Evolutionary conservation across 2,113 vertebrate genomes (phyloP), one percentile per base, ranked within the genome.

Genomic region (Mystacornis crossleyi): DNA sequence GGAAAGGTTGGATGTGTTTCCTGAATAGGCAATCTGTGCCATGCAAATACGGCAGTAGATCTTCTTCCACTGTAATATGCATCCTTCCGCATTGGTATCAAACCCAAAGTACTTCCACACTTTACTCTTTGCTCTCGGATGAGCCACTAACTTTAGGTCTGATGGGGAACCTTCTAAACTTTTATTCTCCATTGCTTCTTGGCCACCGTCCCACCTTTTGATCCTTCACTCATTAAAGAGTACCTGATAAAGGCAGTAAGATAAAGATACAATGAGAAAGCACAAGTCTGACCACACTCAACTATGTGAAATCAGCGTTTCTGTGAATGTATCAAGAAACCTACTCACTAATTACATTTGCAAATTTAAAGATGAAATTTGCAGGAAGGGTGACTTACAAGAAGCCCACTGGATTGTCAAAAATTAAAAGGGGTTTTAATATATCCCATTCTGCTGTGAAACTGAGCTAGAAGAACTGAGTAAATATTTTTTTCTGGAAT

Each of bases 61-160:
- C 64, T 98, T 98, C 88, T 99, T 99, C 99, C 99, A 99, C 96
- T 99, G 98, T 88, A 99, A 87, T 91, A 99, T 99, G 90, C 99
- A 99, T 88, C 99, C 99, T 67, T 99, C 99, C 1, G 98, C 98
- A 95, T 99, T 98, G 6, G 99, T 98, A 97, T 99, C 98, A 82
- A 99, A 99, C 85, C 99, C 99, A 92, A 99, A 99, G 97, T 99
- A 99, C 89, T 98, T 99, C 99, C 99, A 99, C 31, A 99, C 99
- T 97, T 99, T 99, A 98, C 99, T 99, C 97, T 99, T 99, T 95
- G 99, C 99, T 48, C 99, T 98, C 0, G 99, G 99, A 86, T 99
- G 99, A 25, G 99, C 98, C 48, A 99, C 99, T 87, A 99, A 98
- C 94, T 99, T 99, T 81, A 98, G 98, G 94, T 99, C 98, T 62